These are phyloP conservation scores for Luidia sarsii DNA, from an alignment of 53 echinoderm and acorn worm genomes.

Conservation along the genomic window DNA sequence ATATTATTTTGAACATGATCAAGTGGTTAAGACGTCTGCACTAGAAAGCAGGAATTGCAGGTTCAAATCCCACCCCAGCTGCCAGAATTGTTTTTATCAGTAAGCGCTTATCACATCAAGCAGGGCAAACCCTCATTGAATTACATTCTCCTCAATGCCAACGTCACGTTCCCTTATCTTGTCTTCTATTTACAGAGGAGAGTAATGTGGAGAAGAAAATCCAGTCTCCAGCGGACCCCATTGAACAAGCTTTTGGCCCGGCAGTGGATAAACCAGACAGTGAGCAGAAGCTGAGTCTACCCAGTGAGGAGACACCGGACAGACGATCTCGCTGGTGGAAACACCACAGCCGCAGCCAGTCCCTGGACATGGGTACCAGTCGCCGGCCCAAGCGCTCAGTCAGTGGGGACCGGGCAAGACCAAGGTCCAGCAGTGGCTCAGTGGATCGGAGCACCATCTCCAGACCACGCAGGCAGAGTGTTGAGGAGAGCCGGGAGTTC, in stretches of 20 bases:
- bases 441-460: conserved; percentile 77
- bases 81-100: too few species aligned
- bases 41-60: too few species aligned
- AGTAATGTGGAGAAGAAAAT: background rate
- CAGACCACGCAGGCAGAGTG: conserved; percentile 77
- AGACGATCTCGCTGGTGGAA: conserved; percentile 58
- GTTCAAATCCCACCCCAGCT: too few species aligned
- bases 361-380: conserved; percentile 38
- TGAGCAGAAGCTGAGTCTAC: background rate
- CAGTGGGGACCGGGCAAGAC: background rate
- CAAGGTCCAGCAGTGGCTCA: conserved; percentile 22
- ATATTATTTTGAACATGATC: too few species aligned
- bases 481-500: conserved; percentile 82
- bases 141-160: too few species aligned
- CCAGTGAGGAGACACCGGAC: conserved; percentile 7
- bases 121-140: too few species aligned
- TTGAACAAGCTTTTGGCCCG: conserved; percentile 10
- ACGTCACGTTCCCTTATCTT: too few species aligned
- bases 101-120: too few species aligned
- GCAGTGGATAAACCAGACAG: too few species aligned
- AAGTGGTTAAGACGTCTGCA: too few species aligned
- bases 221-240: background rate
- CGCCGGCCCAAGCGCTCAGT: conserved; percentile 2
- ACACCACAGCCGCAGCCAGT: conserved; percentile 48
- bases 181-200: conserved; percentile 1